Base-by-base conservation (phyloP, 30 jellyfish, hydroid and myxozoan species). In the Pelagia noctiluca region DNA sequence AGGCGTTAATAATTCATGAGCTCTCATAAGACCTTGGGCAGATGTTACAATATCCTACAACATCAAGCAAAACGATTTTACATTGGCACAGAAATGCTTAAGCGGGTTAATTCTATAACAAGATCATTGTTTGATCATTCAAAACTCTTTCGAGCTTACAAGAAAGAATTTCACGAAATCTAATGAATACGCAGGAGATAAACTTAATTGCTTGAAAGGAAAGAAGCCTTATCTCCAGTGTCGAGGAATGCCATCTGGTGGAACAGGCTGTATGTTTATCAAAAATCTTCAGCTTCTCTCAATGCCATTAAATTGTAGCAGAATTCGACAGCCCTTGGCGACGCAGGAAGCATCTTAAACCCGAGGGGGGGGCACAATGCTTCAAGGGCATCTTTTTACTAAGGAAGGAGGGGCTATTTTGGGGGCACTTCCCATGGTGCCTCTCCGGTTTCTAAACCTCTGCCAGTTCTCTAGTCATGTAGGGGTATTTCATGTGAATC, bases 61-160 rank as follows among this genome's bases (percentile, higher is more conserved):
- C 57, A 82, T 50, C 47, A 53, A 46, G 80, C 61, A 70, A 82
- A 82, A 82, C 92, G 92, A 82, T 82, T 82, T 82, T 82, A 66
- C 92, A 70, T 67, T 68, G 92, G 92, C 70, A 82, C 92, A 82
- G 92, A 70, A 82, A 82, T 70, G 70, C 86, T 66, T 82, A 82
- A 82, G 92, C 92, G 92, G 92, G 92, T 82, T 82, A 82, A 69
- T 80, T 82, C 92, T 75, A 68, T 82, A 82, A 82, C 86, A 48
- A 70, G 92, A 82, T 82, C 92, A 82, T 82, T 82, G 92, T 68
- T 82, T 82, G 53, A 70, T 82, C 86, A 70, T 82, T 50, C 86
- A 68, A 82, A 82, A 70, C 92, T 82, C 92, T 63, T 82, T 82
- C 92, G 92, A 82, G 50, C 92, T 82, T 82, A 83, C 86, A 82